These are phyloP conservation scores for Phalanger gymnotis DNA, from an alignment of 2,797 vertebrate genomes.

Conservation along the genomic window DNA sequence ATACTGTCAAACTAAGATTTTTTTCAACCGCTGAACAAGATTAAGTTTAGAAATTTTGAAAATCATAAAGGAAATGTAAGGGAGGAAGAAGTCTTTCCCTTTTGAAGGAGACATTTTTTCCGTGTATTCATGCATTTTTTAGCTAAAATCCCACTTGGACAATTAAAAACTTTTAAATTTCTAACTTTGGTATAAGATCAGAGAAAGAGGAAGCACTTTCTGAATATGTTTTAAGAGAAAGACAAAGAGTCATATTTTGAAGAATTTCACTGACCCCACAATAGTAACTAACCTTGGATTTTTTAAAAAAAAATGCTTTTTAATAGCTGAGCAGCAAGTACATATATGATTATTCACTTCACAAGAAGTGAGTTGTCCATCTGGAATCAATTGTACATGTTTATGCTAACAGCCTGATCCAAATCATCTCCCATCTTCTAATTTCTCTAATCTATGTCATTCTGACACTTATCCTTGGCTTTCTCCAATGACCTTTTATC, in stretches of 20 bases:
- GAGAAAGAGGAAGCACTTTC: slow-evolving; percentile 12
- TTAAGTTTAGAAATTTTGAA: background rate
- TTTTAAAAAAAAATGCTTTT: background rate
- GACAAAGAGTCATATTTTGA: slow-evolving; percentile 4
- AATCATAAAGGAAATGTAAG: background rate
- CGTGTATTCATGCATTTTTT: slow-evolving; percentile 23
- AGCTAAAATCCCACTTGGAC: slow-evolving; percentile 45
- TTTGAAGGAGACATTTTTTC: background rate
- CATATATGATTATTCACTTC: slow-evolving; percentile 4
- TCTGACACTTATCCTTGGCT: too few species aligned
- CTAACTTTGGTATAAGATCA: slow-evolving; percentile 20
- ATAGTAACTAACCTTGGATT: background rate
- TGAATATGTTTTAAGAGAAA: background rate
- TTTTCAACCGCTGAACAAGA: background rate
- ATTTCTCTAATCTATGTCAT: too few species aligned
- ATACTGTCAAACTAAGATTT: background rate
- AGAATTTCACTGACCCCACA: too few species aligned
- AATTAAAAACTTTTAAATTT: background rate
- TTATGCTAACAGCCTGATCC: background rate
- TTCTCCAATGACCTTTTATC: too few species aligned
- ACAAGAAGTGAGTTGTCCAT: background rate
- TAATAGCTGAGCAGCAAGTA: slow-evolving; percentile 11
- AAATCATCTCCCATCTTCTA: background rate
- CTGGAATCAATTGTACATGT: background rate
- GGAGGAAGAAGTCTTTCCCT: slow-evolving; percentile 14